Percentiles rank a stretch among this genome's conserved stretches.
These are phyloP conservation scores for Aphrophora alni DNA, from an alignment of 2,888 invertebrate species.

Conservation along the genomic window DNA sequence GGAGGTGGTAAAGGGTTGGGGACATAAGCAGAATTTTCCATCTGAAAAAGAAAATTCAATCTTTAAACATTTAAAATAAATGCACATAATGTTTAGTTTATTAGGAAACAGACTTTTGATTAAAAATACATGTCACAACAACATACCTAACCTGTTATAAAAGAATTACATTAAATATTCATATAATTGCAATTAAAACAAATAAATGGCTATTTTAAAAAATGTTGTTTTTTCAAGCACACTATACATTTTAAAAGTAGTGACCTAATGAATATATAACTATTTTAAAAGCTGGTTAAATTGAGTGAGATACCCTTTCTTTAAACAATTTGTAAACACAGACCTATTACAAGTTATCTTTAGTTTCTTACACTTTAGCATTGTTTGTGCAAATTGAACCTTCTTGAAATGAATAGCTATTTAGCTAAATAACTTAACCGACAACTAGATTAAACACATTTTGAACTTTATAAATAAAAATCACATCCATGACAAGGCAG, in stretches of 20 bases:
- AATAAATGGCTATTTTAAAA: too few species aligned
- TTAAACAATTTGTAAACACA: neutral
- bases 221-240: too few species aligned
- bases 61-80: neutral
- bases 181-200: neutral
- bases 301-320: too few species aligned
- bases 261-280: too few species aligned
- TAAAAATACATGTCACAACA: neutral
- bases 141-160: neutral
- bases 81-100: neutral
- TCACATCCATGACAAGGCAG: neutral
- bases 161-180: neutral
- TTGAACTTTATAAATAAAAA: neutral
- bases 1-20: slow-evolving; percentile 76
- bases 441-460: neutral
- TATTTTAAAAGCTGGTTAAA: too few species aligned
- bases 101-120: neutral
- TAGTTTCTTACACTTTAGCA: neutral
- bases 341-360: neutral
- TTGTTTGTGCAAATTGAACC: neutral
- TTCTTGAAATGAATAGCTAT: neutral
- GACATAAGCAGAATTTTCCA: slow-evolving; percentile 78
- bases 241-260: too few species aligned
- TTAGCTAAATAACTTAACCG: neutral
- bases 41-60: slow-evolving; percentile 57